Evolutionary conservation across 2,113 vertebrate genomes (phyloP), one percentile per base, ranked within the genome.

Genomic region (Tor tambroides): DNA sequence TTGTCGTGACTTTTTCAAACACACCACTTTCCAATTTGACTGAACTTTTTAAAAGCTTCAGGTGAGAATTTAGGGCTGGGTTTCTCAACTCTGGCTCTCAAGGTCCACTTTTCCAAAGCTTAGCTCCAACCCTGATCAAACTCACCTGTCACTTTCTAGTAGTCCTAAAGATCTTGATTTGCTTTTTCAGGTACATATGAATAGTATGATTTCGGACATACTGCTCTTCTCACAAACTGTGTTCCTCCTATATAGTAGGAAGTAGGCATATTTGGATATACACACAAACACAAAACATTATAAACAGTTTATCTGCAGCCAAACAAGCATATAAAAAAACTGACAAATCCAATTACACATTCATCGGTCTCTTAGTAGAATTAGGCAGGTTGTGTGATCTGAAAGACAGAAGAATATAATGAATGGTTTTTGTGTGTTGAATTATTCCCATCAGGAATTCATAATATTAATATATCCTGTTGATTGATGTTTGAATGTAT

Each of bases 1-100:
- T 69, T 78, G 71, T 69, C 15, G 19, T n/a, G 65, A 23, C 51
- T 65, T 78, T 61, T 69, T 43, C 38, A 14, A 74, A 30, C 75
- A 19, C 4, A 12, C 9, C 1, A 12, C 49, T 75, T 80, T 59
- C 14, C n/a, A 30, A 30, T 77, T 81, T 46, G 6, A 65, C 2
- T 56, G 32, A 59, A 79, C 30, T 21, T 56, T n/a, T 56, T 76
- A 49, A 76, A 28, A 23, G 23, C 35, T 28, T 65, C n/a, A 46
- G 59, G 4, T 19, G 1, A 65, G 26, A 78, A 51, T 54, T 15
- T 28, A 46, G 41, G n/a, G 7, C 56, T 23, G 21, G 0, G 56
- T 59, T 59, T 59, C 21, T 59, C 56, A 59, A 9, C 21, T n/a
- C 56, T n/a, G n/a, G n/a, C n/a, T n/a, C n/a, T n/a, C n/a, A n/a